phyloP scores from a whole-genome alignment of 2,797 vertebrate species.

The Sebastes steindachneri region DNA sequence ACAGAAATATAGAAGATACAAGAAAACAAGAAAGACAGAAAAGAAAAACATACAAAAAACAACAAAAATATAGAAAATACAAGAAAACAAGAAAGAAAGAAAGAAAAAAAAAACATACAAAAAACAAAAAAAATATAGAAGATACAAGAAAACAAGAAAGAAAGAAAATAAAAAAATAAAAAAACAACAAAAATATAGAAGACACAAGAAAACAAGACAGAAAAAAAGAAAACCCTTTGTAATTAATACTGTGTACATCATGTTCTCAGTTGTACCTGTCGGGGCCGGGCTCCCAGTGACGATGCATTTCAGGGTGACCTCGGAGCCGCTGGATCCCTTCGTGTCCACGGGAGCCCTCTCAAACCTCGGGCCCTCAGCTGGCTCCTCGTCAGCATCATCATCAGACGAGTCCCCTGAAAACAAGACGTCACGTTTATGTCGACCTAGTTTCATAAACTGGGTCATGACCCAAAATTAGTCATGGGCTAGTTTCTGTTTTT shows the following conservation, averaged over 20 bases:
- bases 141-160: neutral
- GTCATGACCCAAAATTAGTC: slow-evolving; percentile 11
- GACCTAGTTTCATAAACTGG: neutral
- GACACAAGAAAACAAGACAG: neutral
- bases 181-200: neutral
- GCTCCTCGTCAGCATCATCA: slow-evolving; percentile 86
- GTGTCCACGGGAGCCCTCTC: slow-evolving; percentile 85
- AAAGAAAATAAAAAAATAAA: neutral
- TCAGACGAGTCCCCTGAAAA: slow-evolving; percentile 83
- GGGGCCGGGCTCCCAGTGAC: slow-evolving; percentile 86
- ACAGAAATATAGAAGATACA: neutral
- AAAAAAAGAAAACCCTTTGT: neutral
- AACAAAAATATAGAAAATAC: no score
- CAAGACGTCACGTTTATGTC: neutral
- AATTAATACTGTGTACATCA: neutral
- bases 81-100: no score
- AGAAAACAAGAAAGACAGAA: no score
- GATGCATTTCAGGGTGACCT: slow-evolving; percentile 86
- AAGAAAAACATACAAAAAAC: no score
- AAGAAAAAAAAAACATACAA: neutral
- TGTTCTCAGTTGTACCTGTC: slow-evolving; percentile 80
- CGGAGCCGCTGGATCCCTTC: slow-evolving; percentile 69
- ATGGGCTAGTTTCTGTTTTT: slow-evolving; percentile 15
- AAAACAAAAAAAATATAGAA: neutral
- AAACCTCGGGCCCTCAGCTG: slow-evolving; percentile 84